Base-by-base conservation (phyloP, 2,113 vertebrate genomes). In the Caranx melampygus region DNA sequence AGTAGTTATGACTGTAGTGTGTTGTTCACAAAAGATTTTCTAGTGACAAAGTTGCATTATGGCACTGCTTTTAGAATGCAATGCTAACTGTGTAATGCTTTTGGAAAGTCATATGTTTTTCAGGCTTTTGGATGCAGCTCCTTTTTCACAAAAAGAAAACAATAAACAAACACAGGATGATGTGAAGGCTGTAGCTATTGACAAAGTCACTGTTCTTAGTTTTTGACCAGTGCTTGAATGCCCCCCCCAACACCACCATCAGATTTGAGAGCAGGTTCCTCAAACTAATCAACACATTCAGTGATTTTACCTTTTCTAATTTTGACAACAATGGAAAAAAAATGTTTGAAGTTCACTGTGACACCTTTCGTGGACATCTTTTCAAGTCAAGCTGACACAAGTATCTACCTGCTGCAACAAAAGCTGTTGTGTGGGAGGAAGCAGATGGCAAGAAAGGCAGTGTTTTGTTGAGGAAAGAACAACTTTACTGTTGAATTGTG, bases 381-480 rank as follows among this genome's bases (percentile, higher is more conserved):
- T 42, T 72, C 67, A 69, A 76, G 85, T 83, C 81, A 85, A 42
- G 44, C 26, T 88, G 79, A 84, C 71, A 84, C 62, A 75, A 79
- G 78, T 49, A 52, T 10, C 16, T 54, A 61, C 67, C 64, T 72
- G 79, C 57, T 60, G 65, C 57, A 47, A 52, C 45, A 79, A 62
- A 62, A 49, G 31, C 58, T 31, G 40, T 33, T 42, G 47, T 33
- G 44, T 42, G 37, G 45, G 67, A 62, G 33, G 3, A 81, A 68
- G 9, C 16, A 72, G 12, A 54, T 10, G 18, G 47, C 6, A 37
- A 20, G 40, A 72, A 75, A 63, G 1, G 21, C 1, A 3, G 13
- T 51, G 14, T 15, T 61, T 76, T 9, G 3, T 54, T 6, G 13
- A 12, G 18, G 20, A 57, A 61, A 73, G 11, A 33, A 31, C 4